Conservation (phyloP, 2,113 vertebrate species). For the Acanthisitta chloris region DNA sequence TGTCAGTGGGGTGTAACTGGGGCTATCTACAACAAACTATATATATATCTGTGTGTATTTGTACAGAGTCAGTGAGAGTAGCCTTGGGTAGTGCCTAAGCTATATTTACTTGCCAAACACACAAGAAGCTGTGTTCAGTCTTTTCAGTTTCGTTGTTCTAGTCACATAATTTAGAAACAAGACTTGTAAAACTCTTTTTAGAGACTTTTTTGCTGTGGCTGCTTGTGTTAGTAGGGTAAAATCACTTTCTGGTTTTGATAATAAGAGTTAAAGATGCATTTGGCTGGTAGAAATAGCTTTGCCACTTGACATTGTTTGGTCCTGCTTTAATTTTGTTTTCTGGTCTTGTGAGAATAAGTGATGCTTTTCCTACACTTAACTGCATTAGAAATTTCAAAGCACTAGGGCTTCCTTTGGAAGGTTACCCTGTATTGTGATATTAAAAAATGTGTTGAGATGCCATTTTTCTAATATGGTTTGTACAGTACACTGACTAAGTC, state of each 20-base stretch:
- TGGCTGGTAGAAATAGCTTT: background rate
- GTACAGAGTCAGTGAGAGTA: background rate
- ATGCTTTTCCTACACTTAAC: background rate
- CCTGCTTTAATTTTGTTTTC: background rate
- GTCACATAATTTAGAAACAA: background rate
- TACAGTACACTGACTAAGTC: background rate
- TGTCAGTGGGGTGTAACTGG: background rate
- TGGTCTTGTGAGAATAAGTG: background rate
- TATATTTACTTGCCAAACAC: background rate
- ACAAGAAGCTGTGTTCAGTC: background rate
- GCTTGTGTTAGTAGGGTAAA: background rate
- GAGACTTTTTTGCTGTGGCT: background rate
- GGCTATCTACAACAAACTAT: background rate
- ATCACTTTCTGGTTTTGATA: background rate
- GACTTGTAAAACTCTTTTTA: background rate
- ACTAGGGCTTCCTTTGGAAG: background rate
- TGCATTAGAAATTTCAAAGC: background rate
- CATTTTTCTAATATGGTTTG: background rate
- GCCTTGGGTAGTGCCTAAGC: background rate
- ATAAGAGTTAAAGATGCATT: background rate
- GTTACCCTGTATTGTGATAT: background rate
- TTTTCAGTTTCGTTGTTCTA: background rate
- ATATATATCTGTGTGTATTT: background rate
- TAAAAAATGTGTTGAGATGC: background rate
- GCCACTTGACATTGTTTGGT: background rate